Evolutionary conservation across 2,113 vertebrate species (phyloP).

Genomic region (Neomonachus schauinslandi): DNA sequence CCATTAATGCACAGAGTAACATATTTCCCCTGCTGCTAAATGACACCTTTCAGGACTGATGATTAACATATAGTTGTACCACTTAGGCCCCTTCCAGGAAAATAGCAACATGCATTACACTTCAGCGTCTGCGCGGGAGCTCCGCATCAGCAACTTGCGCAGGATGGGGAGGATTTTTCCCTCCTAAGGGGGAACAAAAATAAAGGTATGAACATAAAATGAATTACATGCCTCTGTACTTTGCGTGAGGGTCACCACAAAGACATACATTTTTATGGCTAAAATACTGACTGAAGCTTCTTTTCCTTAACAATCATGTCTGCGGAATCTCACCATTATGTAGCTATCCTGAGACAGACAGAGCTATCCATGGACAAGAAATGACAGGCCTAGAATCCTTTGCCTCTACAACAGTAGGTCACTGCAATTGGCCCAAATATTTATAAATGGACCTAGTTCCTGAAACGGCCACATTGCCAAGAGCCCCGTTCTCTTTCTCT

Average conservation of each 20-base stretch:
- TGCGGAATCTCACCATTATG: not conserved
- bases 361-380: not conserved
- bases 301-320: not conserved
- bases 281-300: not conserved
- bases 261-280: not conserved
- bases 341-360: not conserved
- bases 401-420: not conserved
- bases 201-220: not conserved
- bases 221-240: not conserved
- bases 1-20: slow-evolving; percentile 50
- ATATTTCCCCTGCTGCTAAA: slow-evolving; percentile 48
- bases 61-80: not conserved
- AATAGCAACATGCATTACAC: not conserved
- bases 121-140: not conserved
- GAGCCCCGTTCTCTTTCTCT: not conserved
- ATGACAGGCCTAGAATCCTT: not conserved
- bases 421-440: not conserved
- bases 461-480: not conserved
- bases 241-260: slow-evolving; percentile 20
- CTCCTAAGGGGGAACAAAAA: not conserved
- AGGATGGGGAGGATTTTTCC: not conserved
- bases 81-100: slow-evolving; percentile 9
- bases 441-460: not conserved
- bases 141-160: not conserved
- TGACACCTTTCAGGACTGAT: slow-evolving; percentile 41